A percentile compares a stretch with the other conserved stretches of the same genome.
These are phyloP conservation scores for Sericinus montela DNA, from an alignment of 2,888 invertebrate species.

Conservation along the genomic window DNA sequence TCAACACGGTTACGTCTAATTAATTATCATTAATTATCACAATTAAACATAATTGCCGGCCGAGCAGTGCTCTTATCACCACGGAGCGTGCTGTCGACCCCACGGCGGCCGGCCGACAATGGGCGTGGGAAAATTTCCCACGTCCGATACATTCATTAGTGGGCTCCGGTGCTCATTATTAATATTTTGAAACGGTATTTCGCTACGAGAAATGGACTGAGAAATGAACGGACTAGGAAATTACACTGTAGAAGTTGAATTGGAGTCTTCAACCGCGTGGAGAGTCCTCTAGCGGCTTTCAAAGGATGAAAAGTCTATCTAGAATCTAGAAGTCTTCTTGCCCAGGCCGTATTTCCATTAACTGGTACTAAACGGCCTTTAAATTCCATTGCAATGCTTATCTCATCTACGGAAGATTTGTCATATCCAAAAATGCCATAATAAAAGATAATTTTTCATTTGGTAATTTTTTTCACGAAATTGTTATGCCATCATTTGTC, in stretches of 20 bases:
- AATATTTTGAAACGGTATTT: slow-evolving; percentile 71
- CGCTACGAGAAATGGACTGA: slow-evolving; percentile 8
- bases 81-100: slow-evolving; percentile 34
- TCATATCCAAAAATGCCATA: too few relatives aligned
- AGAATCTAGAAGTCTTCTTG: too few relatives aligned
- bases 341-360: too few relatives aligned
- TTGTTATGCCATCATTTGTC: too few relatives aligned
- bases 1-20: slow-evolving; percentile 39
- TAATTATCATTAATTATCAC: slow-evolving; percentile 68
- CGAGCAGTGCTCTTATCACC: slow-evolving; percentile 16
- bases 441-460: too few relatives aligned
- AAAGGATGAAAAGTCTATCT: too few relatives aligned
- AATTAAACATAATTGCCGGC: slow-evolving; percentile 64
- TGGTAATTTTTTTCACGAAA: too few relatives aligned
- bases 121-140: slow-evolving; percentile 50
- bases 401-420: too few relatives aligned
- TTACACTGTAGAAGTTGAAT: neutral
- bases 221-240: neutral
- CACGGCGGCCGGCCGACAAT: slow-evolving; percentile 23
- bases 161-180: slow-evolving; percentile 58
- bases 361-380: too few relatives aligned
- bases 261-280: too few relatives aligned
- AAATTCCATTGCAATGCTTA: too few relatives aligned
- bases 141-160: slow-evolving; percentile 60
- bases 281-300: too few relatives aligned